Evolutionary conservation across 2,888 invertebrate genomes (phyloP), one percentile per base, ranked within the genome.

Genomic region (Apodemia duryi): DNA sequence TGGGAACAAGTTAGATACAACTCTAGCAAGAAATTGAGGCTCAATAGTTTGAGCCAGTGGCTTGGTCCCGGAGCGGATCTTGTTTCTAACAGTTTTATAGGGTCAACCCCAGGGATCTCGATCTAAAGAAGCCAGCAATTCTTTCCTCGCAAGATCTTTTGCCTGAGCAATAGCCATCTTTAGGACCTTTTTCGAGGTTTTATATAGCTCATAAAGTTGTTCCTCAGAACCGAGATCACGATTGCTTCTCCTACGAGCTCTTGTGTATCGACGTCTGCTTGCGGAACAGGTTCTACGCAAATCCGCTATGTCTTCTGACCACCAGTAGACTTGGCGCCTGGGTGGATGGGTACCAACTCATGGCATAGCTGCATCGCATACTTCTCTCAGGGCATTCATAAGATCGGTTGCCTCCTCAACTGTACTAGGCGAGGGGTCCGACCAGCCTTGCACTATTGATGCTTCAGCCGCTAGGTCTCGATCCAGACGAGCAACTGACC

Each of bases 1-100:
- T 10, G 65, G 65, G 10, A 65, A 65, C 3, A 65, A 41, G 6
- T 43, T 28, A 2, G 54, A 38, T 7, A 65, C 28, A 6, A 62
- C 38, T 6, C 11, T 2, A 32, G 52, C 29, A 0, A 60, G 28
- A 6, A 51, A 7, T 1, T 46, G 21, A 0, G 65, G 62, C 5
- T 63, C 43, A 1, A 68, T 61, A 7, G 43, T 61, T 29, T 28
- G 11, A 3, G 68, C 65, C 3, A 68, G 54, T 28, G 66, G 68
- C 1, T 63, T 66, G 1, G 21, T 21, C 21, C 21, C 21, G 21
- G 21, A 21, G 21, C 21, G 21, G 21, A 21, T 21, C 21, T 21
- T 21, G 21, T 21, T 21, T 21, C 21, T 21, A 21, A 21, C 21
- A 21, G 21, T 21, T 21, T 21, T 21, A 21, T 21, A 21, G 21